These are phyloP conservation scores for Oscheius sp. DNA, from an alignment of 2,888 invertebrate species.

Conservation along the genomic window DNA sequence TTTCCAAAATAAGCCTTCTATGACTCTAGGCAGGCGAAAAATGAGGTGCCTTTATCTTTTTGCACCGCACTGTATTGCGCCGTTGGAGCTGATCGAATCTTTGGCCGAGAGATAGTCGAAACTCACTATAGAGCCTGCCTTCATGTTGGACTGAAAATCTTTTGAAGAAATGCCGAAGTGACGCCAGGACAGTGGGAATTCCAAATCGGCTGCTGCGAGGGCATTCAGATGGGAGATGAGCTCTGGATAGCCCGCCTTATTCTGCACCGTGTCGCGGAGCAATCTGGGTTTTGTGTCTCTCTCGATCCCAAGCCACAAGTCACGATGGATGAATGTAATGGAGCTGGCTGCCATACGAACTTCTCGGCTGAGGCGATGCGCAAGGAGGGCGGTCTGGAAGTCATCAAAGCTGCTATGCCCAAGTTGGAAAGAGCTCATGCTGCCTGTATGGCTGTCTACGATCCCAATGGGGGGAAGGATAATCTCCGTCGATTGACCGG, in stretches of 20 bases:
- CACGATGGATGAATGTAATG: slow-evolving; percentile 82
- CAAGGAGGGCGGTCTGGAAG: slow-evolving; percentile 51
- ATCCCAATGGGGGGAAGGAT: slow-evolving; percentile 88
- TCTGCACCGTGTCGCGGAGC: slow-evolving; percentile 72
- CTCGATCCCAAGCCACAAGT: slow-evolving; percentile 73
- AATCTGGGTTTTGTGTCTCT: slow-evolving; percentile 72
- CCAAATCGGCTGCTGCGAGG: slow-evolving; percentile 73
- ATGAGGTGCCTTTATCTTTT: too few relatives aligned
- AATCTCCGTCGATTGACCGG: slow-evolving; percentile 93
- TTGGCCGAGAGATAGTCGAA: slow-evolving; percentile 92
- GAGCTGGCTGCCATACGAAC: slow-evolving; percentile 94
- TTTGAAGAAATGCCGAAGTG: slow-evolving; percentile 84
- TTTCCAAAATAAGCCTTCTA: too few relatives aligned
- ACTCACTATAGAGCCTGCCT: slow-evolving; percentile 93
- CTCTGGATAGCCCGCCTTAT: slow-evolving; percentile 73
- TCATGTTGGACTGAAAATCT: slow-evolving; percentile 88
- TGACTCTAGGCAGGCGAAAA: too few relatives aligned
- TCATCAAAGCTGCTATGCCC: slow-evolving; percentile 53
- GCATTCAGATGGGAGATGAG: slow-evolving; percentile 73
- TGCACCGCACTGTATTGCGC: too few relatives aligned
- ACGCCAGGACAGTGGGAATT: slow-evolving; percentile 67
- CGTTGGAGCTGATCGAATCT: slow-evolving; percentile 92
- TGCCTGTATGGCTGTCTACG: slow-evolving; percentile 76
- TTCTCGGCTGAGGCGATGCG: slow-evolving; percentile 92
- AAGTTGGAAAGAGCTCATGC: slow-evolving; percentile 88